These are phyloP conservation scores for Caenorhabditis sp. DNA, from an alignment of 2,888 invertebrate genomes.

Conservation along the genomic window DNA sequence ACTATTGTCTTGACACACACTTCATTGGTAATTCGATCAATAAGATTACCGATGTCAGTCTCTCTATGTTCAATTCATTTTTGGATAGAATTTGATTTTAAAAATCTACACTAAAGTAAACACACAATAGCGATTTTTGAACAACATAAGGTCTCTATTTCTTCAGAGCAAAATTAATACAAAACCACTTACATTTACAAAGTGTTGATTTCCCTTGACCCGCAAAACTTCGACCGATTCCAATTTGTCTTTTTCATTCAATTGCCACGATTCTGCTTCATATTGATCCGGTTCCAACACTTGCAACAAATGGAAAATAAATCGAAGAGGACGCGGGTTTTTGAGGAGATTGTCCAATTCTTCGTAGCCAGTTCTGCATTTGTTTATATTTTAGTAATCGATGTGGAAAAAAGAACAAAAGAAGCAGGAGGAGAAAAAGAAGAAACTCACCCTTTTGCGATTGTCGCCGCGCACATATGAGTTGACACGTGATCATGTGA, in stretches of 20 bases:
- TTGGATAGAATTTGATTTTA: no score
- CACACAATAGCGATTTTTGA: not conserved
- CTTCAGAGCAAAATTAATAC: no score
- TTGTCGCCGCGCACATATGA: conserved; percentile 57
- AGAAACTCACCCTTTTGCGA: conserved; percentile 46
- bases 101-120: no score
- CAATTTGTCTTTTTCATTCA: conserved; percentile 84
- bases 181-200: conserved; percentile 76
- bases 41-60: no score
- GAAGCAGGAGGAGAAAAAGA: not conserved
- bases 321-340: conserved; percentile 70
- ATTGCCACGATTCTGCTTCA: conserved; percentile 92
- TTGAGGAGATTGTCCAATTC: conserved; percentile 88
- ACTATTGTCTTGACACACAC: no score
- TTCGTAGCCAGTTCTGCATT: conserved; percentile 80
- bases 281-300: conserved; percentile 79
- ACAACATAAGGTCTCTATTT: not conserved
- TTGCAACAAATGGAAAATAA: conserved; percentile 66
- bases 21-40: no score
- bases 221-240: conserved; percentile 78
- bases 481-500: conserved; percentile 76
- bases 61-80: no score
- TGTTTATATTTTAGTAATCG: not conserved
- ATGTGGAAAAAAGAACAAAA: not conserved
- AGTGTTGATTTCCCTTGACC: conserved; percentile 84